These are phyloP conservation scores for Limnephilus auricula DNA, from an alignment of 2,888 invertebrate genomes.

Conservation along the genomic window DNA sequence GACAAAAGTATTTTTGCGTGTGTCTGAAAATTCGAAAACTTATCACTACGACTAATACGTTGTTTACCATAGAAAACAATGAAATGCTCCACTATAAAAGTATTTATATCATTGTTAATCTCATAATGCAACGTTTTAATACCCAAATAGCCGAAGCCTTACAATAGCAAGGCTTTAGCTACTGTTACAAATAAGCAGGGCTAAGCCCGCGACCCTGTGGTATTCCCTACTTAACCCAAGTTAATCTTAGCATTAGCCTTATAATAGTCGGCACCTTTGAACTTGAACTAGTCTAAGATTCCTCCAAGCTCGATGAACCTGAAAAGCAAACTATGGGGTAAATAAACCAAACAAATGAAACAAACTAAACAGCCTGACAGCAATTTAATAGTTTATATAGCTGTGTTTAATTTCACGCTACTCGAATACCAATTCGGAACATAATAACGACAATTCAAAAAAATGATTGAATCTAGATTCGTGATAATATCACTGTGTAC, in stretches of 20 bases:
- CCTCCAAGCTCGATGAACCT: not conserved
- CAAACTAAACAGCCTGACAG: not conserved
- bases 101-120: not conserved
- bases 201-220: not conserved
- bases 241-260: not conserved
- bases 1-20: too few relatives aligned
- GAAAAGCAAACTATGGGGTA: not conserved
- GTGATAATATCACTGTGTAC: not conserved
- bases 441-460: not conserved
- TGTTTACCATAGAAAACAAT: not conserved
- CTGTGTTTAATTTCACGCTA: slow-evolving; percentile 26
- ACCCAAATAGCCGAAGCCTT: not conserved
- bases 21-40: too few relatives aligned
- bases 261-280: not conserved
- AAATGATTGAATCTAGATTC: not conserved
- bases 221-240: not conserved
- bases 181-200: not conserved
- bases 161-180: not conserved
- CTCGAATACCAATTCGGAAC: slow-evolving; percentile 18
- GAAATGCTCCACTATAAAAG: not conserved
- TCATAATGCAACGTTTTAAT: not conserved
- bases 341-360: not conserved
- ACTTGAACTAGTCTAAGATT: not conserved
- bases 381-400: not conserved
- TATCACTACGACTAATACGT: too few relatives aligned